Base-by-base conservation (phyloP, 2,797 vertebrate species). In the Cyclopterus lumpus region DNA sequence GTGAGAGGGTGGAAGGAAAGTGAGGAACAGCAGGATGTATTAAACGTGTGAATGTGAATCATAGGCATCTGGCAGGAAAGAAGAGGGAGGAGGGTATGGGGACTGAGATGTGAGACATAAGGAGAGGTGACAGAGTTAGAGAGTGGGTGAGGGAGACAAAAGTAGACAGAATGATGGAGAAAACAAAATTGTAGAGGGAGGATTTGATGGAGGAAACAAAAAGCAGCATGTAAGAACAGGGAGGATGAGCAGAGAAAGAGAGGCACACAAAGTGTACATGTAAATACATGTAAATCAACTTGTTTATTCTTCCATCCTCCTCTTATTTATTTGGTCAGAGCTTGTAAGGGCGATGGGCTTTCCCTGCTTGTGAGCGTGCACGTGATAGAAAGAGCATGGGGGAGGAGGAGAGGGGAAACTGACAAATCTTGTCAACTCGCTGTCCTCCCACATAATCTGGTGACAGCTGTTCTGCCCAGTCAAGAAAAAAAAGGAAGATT, bases 381-480 rank as follows among this genome's bases (percentile, higher is more conserved):
- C 46, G 57, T 46, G 57, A 14, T 32, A 11, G 71, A 15, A 69
- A 60, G 51, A 46, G 67, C 44, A 34, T 36, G 71, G 48, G 65
- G 75, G 64, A 71, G 54, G 60, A 44, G 26, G 72, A 79, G 85
- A 84, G 78, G 81, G 80, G 81, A 86, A 88, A 84, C 73, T 87
- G 89, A 92, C 89, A 88, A 90, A 88, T 91, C 87, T 81, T 82
- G 80, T 92, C 89, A 91, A 84, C 80, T 86, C 1, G 71, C 82
- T 88, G 86, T 88, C 90, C 86, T 89, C 90, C 89, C 82, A 92
- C 88, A 87, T 89, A 89, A 90, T 87, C 84, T 84, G 73, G 76
- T 89, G 88, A 91, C 89, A 88, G 85, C 79, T 88, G 83, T 86
- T 79, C 74, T 81, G 82, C 88, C 86, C 81, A 40, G 75, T 59